Percentiles rank a stretch among this genome's conserved stretches.
phyloP scores from a whole-genome alignment of 2,888 invertebrate genomes.

The Drosophila atripex region DNA sequence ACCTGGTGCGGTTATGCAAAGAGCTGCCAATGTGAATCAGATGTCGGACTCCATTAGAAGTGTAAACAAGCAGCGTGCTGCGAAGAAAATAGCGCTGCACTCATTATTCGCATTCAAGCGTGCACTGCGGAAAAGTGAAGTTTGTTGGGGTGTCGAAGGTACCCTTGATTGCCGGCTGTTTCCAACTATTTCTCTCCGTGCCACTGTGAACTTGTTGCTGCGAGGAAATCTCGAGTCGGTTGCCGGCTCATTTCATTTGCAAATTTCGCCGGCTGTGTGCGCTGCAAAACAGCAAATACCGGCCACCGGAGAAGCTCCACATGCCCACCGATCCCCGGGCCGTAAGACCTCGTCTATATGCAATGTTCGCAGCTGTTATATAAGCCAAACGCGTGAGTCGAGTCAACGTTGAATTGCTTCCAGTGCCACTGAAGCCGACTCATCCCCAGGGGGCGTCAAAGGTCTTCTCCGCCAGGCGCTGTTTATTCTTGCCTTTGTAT shows the following conservation, averaged over 20 bases:
- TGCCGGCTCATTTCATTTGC: slow-evolving; percentile 59
- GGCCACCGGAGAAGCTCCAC: slow-evolving; percentile 30
- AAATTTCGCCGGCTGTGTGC: slow-evolving; percentile 60
- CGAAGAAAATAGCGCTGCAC: slow-evolving; percentile 21
- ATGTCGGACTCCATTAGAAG: slow-evolving; percentile 58
- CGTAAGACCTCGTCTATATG: slow-evolving; percentile 1
- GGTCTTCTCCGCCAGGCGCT: slow-evolving; percentile 29
- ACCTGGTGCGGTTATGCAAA: slow-evolving; percentile 33
- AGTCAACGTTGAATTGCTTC: slow-evolving; percentile 24
- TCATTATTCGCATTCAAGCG: slow-evolving; percentile 54
- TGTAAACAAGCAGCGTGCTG: slow-evolving; percentile 49
- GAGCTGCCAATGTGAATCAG: slow-evolving; percentile 43
- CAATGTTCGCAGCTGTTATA: slow-evolving; percentile 5
- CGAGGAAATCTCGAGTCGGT: slow-evolving; percentile 32
- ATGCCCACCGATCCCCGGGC: slow-evolving; percentile 1
- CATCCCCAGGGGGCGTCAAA: slow-evolving; percentile 43
- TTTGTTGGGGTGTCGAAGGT: too few species aligned
- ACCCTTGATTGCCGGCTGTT: too few species aligned
- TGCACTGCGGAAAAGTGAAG: slow-evolving; percentile 1
- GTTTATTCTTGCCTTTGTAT: slow-evolving; percentile 1
- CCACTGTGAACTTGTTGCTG: slow-evolving; percentile 28
- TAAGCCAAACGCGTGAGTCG: slow-evolving; percentile 32
- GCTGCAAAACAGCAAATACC: slow-evolving; percentile 52
- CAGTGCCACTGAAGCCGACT: slow-evolving; percentile 30
- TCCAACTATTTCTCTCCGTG: background rate